Base-by-base conservation (phyloP, 2,888 invertebrate species). In the Ochropleura plecta region DNA sequence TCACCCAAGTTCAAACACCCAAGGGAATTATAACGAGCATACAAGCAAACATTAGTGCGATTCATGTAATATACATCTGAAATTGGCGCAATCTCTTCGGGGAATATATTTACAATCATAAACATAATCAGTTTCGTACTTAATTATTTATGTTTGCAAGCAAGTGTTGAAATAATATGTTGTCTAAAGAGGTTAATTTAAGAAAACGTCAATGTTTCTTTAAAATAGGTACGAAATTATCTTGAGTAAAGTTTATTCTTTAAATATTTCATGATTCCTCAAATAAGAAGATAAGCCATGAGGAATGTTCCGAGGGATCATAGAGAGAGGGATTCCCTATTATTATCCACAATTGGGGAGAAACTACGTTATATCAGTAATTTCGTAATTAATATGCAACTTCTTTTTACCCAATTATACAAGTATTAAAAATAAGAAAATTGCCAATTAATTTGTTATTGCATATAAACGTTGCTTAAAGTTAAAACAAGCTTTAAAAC, bases 21-120 rank as follows among this genome's bases (percentile, higher is more conserved):
- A 70, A 73, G 74, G 81, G 86, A 40, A 63, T 85, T 81, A 55
- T 75, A 78, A 64, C 73, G 72, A 82, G 70, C 65, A 59, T 68
- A 78, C 68, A 67, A 70, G 69, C 79, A 78, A 74, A 81, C 68
- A 77, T 74, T 85, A 79, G 62, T 75, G 62, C 53, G 49, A 76
- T 75, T 86, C 81, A 86, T 83, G 62, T 78, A 79, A 86, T 86
- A 84, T 84, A 75, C 77, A 84, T 70, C 66, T 79, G 74, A 84
- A 85, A 82, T 81, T 81, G 76, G 72, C 71, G 72, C 59, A 66
- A 60, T 53, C 62, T 79, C 81, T 65, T 9, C 57, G 46, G 74
- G 64, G 74, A 66, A 66, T 68, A 44, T 73, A 73, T 81, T 78
- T 67, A 74, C 57, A 69, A 79, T 66, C 55, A 73, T 67, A 82